A percentile compares a stretch with the other conserved stretches of the same genome.
phyloP scores from a whole-genome alignment of 2,797 vertebrate species.

The Eulemur mongoz region DNA sequence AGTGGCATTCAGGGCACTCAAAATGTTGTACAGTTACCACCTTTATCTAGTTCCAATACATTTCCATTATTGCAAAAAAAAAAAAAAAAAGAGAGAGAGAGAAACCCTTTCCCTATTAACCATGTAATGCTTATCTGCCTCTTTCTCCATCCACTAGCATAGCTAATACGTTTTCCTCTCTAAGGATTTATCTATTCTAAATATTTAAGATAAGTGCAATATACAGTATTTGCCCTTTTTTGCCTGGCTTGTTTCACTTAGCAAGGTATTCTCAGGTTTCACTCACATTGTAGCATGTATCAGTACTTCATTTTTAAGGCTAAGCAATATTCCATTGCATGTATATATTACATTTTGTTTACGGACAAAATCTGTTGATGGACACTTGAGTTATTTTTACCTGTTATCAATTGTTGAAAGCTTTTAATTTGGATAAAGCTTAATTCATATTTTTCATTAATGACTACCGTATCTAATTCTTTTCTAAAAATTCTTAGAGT shows the following conservation, averaged over 20 bases:
- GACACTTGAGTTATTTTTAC: not conserved
- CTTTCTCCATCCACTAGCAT: not conserved
- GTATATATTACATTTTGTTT: not conserved
- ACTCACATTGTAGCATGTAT: not conserved
- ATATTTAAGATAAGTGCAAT: not conserved
- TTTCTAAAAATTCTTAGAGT: not conserved
- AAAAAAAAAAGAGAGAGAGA: not conserved
- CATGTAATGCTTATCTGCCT: not conserved
- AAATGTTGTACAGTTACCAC: not conserved
- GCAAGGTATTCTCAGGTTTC: not conserved
- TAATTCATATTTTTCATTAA: not conserved
- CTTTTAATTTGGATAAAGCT: not conserved
- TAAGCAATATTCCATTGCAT: not conserved
- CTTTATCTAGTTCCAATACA: not conserved
- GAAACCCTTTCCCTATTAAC: not conserved
- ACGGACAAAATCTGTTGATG: not conserved
- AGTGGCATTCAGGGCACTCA: not conserved
- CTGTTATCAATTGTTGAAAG: not conserved
- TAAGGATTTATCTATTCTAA: not conserved
- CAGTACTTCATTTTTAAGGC: not conserved
- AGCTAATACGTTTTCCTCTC: not conserved
- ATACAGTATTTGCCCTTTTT: not conserved
- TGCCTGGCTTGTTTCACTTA: not conserved
- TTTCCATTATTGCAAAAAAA: not conserved
- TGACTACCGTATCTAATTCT: not conserved